Conservation (phyloP, 2,113 vertebrate species). For the Cyprinodon tularosa region DNA sequence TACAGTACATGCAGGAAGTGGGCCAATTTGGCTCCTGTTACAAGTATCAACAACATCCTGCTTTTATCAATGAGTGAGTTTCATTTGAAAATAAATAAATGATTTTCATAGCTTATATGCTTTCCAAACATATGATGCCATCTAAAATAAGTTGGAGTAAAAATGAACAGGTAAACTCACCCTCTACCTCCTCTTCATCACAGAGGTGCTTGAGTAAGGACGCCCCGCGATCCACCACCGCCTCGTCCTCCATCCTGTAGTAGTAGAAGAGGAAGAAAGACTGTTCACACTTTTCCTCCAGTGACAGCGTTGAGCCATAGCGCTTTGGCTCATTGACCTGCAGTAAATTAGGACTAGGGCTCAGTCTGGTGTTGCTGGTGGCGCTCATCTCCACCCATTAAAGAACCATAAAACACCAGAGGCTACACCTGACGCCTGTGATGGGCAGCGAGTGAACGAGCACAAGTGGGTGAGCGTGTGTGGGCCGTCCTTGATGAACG, state of each 20-base stretch:
- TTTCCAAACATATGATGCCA: neutral
- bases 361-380: slow-evolving; percentile 76
- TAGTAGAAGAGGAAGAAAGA: slow-evolving; percentile 99
- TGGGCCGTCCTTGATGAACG: slow-evolving; percentile 38
- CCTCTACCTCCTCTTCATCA: slow-evolving; percentile 96
- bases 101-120: neutral
- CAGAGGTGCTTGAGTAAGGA: slow-evolving; percentile 95
- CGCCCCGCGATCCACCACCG: slow-evolving; percentile 96
- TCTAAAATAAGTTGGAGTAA: neutral
- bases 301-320: slow-evolving; percentile 83
- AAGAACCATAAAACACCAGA: slow-evolving; percentile 6
- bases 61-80: neutral
- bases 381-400: slow-evolving; percentile 65
- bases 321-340: slow-evolving; percentile 86
- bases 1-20: slow-evolving; percentile 26
- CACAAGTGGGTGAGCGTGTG: neutral
- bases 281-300: slow-evolving; percentile 95
- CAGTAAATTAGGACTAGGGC: slow-evolving; percentile 80
- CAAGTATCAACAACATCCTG: neutral
- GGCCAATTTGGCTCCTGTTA: neutral
- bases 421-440: neutral
- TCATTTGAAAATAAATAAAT: neutral
- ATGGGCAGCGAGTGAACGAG: neutral
- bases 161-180: slow-evolving; percentile 76
- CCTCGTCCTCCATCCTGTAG: slow-evolving; percentile 99